phyloP scores from a whole-genome alignment of 2,113 vertebrate genomes.

The Cephalopterus ornatus region DNA sequence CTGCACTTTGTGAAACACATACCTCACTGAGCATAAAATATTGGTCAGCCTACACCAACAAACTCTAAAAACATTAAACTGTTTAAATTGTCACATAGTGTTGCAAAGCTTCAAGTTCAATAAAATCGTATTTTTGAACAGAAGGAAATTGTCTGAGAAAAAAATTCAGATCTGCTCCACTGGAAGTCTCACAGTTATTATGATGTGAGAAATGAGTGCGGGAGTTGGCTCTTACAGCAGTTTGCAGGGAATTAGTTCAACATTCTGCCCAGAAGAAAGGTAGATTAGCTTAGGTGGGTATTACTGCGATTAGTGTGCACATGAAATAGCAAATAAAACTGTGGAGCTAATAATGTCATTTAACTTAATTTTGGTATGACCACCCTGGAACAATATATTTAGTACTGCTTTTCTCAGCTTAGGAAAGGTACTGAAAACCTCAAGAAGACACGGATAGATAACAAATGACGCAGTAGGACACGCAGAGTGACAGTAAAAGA shows the following conservation, averaged over 20 bases:
- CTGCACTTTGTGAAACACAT: neutral
- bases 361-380: neutral
- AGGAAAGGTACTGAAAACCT: neutral
- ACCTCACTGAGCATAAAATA: neutral
- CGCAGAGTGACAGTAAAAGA: conserved; percentile 26
- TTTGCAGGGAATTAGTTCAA: neutral
- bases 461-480: neutral
- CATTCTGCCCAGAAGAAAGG: neutral
- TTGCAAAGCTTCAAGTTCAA: neutral
- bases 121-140: neutral
- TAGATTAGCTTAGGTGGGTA: neutral
- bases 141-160: neutral
- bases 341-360: neutral
- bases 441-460: neutral
- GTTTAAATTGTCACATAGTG: neutral
- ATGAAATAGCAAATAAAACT: neutral
- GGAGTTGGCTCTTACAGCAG: neutral
- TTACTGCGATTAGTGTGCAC: neutral
- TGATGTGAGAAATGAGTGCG: neutral
- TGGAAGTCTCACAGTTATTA: conserved; percentile 39
- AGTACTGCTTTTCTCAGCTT: neutral
- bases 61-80: neutral
- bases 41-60: neutral
- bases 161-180: neutral
- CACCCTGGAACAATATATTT: neutral